Base-by-base conservation (phyloP, 2,888 invertebrate genomes). In the Agrotis exclamationis region DNA sequence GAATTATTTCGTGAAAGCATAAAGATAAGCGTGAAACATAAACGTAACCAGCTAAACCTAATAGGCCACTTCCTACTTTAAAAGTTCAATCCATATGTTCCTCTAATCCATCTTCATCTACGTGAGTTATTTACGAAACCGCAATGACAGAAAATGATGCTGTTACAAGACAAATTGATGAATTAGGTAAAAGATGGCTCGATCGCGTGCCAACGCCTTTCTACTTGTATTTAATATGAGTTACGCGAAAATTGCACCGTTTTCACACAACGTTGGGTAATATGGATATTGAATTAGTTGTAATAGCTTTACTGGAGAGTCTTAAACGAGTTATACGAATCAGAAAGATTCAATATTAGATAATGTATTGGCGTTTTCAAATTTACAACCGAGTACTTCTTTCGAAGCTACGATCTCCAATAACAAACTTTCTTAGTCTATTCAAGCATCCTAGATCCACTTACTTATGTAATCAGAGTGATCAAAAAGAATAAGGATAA, bases 191-290 rank as follows among this genome's bases (percentile, higher is more conserved):
- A 78, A 70, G 83, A 88, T 87, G 86, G 77, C 82, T 80, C 70
- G 76, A 84, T 88, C 82, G 88, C 88, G 88, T 88, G 88, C 78
- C 79, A 65, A 68, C 58, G 69, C 86, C 86, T 88, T 87, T 88
- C 87, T 84, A 87, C 81, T 82, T 72, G 79, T 75, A 63, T 79
- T 73, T 83, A 85, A 79, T 78, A 75, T 53, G 76, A 74, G 82
- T 86, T 86, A 85, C 85, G 82, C 72, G 76, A 80, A 85, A 80
- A 85, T 83, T 82, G 65, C 54, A 58, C 68, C 63, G 75, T 80
- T 83, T 80, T 83, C 77, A 83, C 69, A 72, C 63, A 68, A 47
- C 44, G 44, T 72, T 76, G 44, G 39, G 80, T 63, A 76, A 80
- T 64, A 11, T 59, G 53, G 72, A 59, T 72, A 81, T 83, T 81